Conservation (phyloP, 2,888 invertebrate genomes). For the Tromatobia lineatoria region DNA sequence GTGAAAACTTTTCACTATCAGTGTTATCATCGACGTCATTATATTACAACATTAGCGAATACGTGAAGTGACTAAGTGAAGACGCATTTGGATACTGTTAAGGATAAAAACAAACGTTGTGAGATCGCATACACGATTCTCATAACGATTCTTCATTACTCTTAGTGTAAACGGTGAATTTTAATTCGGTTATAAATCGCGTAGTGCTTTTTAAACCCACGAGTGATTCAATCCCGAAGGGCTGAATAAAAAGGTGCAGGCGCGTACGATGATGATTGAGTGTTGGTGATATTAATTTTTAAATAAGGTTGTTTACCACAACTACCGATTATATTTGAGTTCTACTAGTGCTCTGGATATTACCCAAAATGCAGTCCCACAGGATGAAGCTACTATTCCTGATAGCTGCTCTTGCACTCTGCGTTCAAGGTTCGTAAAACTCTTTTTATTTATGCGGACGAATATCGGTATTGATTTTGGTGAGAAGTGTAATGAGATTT, state of each 20-base stretch:
- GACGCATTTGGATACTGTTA: conserved; percentile 3
- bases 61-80: conserved; percentile 21
- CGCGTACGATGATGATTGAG: conserved; percentile 71
- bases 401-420: conserved; percentile 64
- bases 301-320: conserved; percentile 60
- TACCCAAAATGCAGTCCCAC: conserved; percentile 73
- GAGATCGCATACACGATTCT: conserved; percentile 6
- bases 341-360: conserved; percentile 71
- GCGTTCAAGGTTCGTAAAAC: conserved; percentile 71
- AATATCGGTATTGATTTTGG: not conserved
- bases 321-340: conserved; percentile 53
- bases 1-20: conserved; percentile 40
- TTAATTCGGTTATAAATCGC: conserved; percentile 34
- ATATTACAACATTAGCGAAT: conserved; percentile 15
- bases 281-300: conserved; percentile 69
- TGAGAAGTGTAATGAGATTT: too few relatives aligned
- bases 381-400: conserved; percentile 68
- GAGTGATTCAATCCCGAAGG: conserved; percentile 30
- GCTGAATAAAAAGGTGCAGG: conserved; percentile 48
- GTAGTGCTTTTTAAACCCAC: conserved; percentile 32
- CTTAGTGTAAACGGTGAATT: conserved; percentile 46
- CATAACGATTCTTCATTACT: conserved; percentile 15
- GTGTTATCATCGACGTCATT: not conserved
- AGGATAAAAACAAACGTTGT: conserved; percentile 1
- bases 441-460: not conserved